phyloP scores from a whole-genome alignment of 2,888 invertebrate species.

The Phaedon cochleariae region DNA sequence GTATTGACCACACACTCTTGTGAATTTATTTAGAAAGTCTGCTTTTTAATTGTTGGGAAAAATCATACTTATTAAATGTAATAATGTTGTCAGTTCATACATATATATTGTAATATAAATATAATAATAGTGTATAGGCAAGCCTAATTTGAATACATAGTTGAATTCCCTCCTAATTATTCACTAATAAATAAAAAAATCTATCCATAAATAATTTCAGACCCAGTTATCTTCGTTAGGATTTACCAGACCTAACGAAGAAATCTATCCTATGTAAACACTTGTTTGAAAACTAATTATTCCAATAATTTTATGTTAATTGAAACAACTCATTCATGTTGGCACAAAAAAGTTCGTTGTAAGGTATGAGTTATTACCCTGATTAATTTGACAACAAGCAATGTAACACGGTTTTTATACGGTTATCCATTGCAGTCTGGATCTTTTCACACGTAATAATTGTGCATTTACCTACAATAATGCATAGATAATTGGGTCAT shows the following conservation, averaged over 20 bases:
- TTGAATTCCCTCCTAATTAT: background rate
- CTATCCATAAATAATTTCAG: background rate
- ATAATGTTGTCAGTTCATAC: background rate
- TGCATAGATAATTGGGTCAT: background rate
- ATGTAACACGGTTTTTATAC: background rate
- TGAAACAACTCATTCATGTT: conserved; percentile 6
- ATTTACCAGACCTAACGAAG: background rate
- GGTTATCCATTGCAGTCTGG: conserved; percentile 1
- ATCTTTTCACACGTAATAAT: conserved; percentile 19
- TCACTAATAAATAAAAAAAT: background rate
- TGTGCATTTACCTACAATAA: background rate
- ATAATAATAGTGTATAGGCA: background rate
- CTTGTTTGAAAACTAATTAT: background rate
- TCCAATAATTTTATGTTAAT: conserved; percentile 12
- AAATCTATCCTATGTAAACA: background rate
- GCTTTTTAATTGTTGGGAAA: no score
- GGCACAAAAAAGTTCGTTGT: conserved; percentile 13
- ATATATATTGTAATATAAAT: background rate
- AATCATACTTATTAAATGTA: no score
- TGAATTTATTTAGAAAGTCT: no score
- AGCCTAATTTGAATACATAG: background rate
- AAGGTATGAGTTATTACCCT: conserved; percentile 5
- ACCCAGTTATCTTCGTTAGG: background rate
- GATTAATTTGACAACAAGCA: conserved; percentile 15
- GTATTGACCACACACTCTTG: no score